Evolutionary conservation across 2,113 vertebrate genomes (phyloP).

Genomic region (Hystrix brachyura): DNA sequence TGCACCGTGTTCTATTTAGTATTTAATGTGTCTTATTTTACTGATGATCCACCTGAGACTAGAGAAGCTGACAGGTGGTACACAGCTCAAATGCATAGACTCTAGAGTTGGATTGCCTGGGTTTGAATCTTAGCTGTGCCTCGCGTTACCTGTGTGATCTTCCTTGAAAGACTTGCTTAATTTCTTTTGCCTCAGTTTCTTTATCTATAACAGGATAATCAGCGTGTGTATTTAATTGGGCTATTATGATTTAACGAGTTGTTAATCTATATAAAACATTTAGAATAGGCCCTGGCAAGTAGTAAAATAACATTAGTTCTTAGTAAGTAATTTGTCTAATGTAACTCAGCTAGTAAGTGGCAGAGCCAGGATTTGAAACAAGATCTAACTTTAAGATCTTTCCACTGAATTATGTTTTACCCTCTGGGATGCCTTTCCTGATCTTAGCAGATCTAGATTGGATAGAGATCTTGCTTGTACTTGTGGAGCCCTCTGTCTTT

Average conservation of each 20-base stretch:
- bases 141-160: not conserved
- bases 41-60: not conserved
- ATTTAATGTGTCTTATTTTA: slow-evolving; percentile 36
- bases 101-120: not conserved
- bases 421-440: not conserved
- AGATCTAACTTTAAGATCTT: not conserved
- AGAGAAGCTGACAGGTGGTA: not conserved
- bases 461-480: not conserved
- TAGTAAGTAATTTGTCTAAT: not conserved
- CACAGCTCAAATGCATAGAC: not conserved
- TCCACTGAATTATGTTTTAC: not conserved
- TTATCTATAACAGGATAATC: not conserved
- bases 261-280: not conserved
- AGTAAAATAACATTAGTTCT: not conserved
- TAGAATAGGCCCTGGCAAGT: not conserved
- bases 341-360: not conserved
- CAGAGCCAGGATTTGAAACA: slow-evolving; percentile 30
- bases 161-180: not conserved
- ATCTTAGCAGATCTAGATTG: not conserved
- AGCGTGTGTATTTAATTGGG: not conserved
- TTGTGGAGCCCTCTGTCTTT: not conserved
- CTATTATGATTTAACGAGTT: slow-evolving; percentile 22
- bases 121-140: not conserved
- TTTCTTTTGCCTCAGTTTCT: slow-evolving; percentile 45
- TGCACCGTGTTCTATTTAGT: not conserved